phyloP scores from a whole-genome alignment of 1,140 invertebrate species.

The Trachelipus rathkii region DNA sequence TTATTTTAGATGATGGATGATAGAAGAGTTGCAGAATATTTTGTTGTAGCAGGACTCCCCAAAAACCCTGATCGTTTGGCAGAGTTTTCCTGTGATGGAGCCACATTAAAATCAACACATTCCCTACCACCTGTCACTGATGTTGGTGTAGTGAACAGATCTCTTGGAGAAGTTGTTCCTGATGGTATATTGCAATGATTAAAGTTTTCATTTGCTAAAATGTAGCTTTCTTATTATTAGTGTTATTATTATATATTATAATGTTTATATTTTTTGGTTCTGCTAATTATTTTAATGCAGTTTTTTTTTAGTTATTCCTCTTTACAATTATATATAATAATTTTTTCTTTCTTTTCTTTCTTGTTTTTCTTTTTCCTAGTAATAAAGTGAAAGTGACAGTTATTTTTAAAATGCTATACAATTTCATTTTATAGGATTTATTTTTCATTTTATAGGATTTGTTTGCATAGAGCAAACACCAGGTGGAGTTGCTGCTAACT shows the following conservation, averaged over 20 bases:
- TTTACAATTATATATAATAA: too few relatives aligned
- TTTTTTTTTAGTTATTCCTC: too few relatives aligned
- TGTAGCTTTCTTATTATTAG: too few relatives aligned
- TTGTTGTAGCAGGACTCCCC: conserved; percentile 92
- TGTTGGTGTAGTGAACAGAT: conserved; percentile 83
- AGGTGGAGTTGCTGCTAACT: conserved; percentile 63
- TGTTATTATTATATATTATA: too few relatives aligned
- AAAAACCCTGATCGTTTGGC: conserved; percentile 72
- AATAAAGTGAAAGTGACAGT: too few relatives aligned
- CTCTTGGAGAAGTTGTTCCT: conserved; percentile 66
- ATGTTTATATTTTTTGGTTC: too few relatives aligned
- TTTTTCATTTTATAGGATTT: background rate
- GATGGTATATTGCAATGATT: conserved; percentile 30
- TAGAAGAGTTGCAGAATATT: conserved; percentile 70
- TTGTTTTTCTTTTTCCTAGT: too few relatives aligned
- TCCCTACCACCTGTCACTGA: conserved; percentile 89
- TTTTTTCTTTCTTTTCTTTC: too few relatives aligned
- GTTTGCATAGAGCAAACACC: conserved; percentile 24
- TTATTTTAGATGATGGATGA: conserved; percentile 51
- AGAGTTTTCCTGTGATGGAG: conserved; percentile 68
- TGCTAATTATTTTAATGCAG: too few relatives aligned
- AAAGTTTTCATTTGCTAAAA: too few relatives aligned
- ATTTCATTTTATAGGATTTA: background rate
- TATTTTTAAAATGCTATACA: too few relatives aligned
- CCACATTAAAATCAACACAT: conserved; percentile 67